Evolutionary conservation across 2,888 invertebrate genomes (phyloP).

Genomic region (Melieria picta): DNA sequence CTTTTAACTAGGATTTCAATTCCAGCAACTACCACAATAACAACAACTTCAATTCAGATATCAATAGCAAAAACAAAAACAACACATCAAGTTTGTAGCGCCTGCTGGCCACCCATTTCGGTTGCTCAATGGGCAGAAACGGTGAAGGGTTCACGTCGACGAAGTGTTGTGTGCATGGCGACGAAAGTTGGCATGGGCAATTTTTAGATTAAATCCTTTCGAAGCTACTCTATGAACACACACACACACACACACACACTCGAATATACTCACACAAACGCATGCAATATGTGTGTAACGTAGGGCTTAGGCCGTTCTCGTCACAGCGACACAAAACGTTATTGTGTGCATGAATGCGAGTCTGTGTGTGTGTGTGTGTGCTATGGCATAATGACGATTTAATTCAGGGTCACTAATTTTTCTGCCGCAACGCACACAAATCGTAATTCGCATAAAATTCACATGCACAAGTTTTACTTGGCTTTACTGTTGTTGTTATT

Average conservation of each 20-base stretch:
- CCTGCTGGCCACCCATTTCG: too few relatives aligned
- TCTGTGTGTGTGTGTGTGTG: conserved; percentile 44
- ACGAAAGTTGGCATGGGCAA: conserved; percentile 44
- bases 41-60: too few relatives aligned
- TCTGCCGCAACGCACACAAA: conserved; percentile 52
- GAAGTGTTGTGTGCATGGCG: too few relatives aligned
- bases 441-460: not conserved
- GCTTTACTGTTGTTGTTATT: too few relatives aligned
- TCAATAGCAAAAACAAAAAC: too few relatives aligned
- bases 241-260: conserved; percentile 3
- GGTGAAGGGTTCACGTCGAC: too few relatives aligned
- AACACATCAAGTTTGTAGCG: too few relatives aligned
- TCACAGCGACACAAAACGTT: not conserved
- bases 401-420: conserved; percentile 62
- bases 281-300: conserved; percentile 15
- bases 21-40: too few relatives aligned
- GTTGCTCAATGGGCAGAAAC: too few relatives aligned
- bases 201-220: conserved; percentile 59
- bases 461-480: not conserved
- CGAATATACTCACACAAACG: not conserved
- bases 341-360: not conserved
- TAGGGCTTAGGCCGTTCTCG: not conserved
- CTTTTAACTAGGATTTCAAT: too few relatives aligned
- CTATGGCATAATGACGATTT: conserved; percentile 51
- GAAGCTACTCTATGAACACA: not conserved